A percentile compares a stretch with the other conserved stretches of the same genome.
Conservation (phyloP, 2,797 vertebrate genomes). For the Pseudocheirus occidentalis region DNA sequence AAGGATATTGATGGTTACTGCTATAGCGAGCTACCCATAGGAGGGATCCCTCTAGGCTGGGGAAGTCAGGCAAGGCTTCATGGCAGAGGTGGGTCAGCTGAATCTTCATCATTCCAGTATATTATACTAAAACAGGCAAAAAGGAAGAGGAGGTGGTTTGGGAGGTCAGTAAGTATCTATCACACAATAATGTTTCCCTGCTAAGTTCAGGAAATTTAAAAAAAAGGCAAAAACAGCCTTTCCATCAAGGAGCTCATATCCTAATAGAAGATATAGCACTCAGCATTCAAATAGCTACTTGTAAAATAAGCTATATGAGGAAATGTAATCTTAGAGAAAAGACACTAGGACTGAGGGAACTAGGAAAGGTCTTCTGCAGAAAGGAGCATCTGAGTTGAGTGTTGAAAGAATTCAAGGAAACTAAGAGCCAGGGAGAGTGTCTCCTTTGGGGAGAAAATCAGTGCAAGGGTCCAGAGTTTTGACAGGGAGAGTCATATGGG, state of each 20-base stretch:
- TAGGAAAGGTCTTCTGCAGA: background rate
- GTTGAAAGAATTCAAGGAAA: background rate
- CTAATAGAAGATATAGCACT: background rate
- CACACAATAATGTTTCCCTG: background rate
- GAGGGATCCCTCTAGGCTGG: background rate
- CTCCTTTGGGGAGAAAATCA: background rate
- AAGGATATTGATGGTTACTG: background rate
- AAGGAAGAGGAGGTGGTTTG: background rate
- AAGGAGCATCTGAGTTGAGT: background rate
- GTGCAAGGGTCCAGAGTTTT: background rate
- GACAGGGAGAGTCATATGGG: background rate
- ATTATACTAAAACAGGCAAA: background rate
- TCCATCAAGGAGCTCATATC: background rate
- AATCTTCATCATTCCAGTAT: background rate
- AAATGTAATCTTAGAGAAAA: background rate
- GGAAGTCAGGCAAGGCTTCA: constrained; percentile 15
- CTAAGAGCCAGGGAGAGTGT: background rate
- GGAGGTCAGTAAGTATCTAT: background rate
- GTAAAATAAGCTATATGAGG: background rate
- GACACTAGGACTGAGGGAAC: background rate
- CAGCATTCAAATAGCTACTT: background rate
- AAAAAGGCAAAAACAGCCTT: background rate
- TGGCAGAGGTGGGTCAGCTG: background rate
- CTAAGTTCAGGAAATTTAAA: background rate
- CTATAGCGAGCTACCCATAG: background rate